A percentile compares a stretch with the other conserved stretches of the same genome.
phyloP scores from a whole-genome alignment of 2,113 vertebrate genomes.

The Pleuronectes platessa region DNA sequence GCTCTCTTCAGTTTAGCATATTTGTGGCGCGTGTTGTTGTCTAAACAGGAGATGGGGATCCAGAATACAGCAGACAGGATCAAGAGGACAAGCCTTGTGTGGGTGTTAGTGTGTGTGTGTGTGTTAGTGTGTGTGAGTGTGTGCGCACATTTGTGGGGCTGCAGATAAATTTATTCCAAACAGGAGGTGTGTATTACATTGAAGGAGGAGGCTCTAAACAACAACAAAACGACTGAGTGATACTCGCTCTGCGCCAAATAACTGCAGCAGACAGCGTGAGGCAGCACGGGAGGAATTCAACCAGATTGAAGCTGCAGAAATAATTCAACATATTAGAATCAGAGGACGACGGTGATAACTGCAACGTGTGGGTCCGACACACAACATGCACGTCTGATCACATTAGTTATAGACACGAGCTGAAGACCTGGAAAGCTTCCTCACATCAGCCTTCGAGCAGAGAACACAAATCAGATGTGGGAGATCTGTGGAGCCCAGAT shows the following conservation, averaged over 20 bases:
- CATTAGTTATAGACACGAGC: too few relatives aligned
- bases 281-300: constrained; percentile 19
- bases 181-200: constrained; percentile 57
- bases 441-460: too few relatives aligned
- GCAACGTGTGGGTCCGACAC: too few relatives aligned
- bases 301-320: constrained; percentile 15
- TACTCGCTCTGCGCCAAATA: constrained; percentile 35
- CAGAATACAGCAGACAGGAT: constrained; percentile 75
- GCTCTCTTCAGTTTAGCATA: constrained; percentile 80
- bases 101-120: constrained; percentile 19
- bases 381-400: too few relatives aligned
- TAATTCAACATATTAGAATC: constrained; percentile 8
- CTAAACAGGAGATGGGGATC: constrained; percentile 81
- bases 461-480: too few relatives aligned
- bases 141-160: constrained; percentile 25
- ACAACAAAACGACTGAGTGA: constrained; percentile 53
- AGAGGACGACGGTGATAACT: too few relatives aligned
- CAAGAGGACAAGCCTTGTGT: constrained; percentile 66
- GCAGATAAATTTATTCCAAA: constrained; percentile 53
- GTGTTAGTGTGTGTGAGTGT: too few relatives aligned
- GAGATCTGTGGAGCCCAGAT: too few relatives aligned
- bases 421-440: too few relatives aligned
- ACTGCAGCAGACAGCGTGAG: constrained; percentile 27
- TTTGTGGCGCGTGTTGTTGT: constrained; percentile 75
- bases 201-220: constrained; percentile 49